These are phyloP conservation scores for Atta cephalotes DNA, from an alignment of 1,140 invertebrate species.

Conservation along the genomic window DNA sequence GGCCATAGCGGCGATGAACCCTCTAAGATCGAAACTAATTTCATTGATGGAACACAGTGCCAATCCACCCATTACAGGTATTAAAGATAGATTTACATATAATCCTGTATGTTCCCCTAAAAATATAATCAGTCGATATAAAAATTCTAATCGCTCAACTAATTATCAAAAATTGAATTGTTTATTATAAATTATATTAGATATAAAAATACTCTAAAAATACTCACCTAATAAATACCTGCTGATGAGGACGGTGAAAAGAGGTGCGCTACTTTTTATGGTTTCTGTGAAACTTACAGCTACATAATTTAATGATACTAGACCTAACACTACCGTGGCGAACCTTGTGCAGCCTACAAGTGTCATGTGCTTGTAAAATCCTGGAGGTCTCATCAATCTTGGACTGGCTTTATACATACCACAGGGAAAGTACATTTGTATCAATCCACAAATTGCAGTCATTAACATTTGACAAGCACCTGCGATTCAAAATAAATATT, in stretches of 20 bases:
- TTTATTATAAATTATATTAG: not conserved
- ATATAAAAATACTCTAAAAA: not conserved
- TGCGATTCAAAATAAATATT: conserved; percentile 71
- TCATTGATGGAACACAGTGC: conserved; percentile 94
- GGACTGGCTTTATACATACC: conserved; percentile 90
- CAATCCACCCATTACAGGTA: conserved; percentile 95
- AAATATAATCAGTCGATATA: conserved; percentile 70
- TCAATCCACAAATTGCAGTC: conserved; percentile 91
- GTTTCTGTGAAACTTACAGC: conserved; percentile 95
- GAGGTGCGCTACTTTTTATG: conserved; percentile 94
- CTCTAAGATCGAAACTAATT: conserved; percentile 92
- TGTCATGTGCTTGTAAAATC: conserved; percentile 92
- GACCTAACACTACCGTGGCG: conserved; percentile 91
- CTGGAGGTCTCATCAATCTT: conserved; percentile 89
- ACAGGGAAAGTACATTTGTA: conserved; percentile 92
- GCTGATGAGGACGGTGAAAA: conserved; percentile 94
- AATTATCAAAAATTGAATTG: not conserved
- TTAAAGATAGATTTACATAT: conserved; percentile 92
- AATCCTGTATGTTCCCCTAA: conserved; percentile 91
- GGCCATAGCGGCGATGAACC: conserved; percentile 92
- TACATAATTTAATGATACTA: conserved; percentile 93
- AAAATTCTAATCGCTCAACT: not conserved
- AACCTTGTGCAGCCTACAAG: conserved; percentile 93
- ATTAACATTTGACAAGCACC: conserved; percentile 92
- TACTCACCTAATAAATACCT: conserved; percentile 89